Base-by-base conservation (phyloP, 2,888 invertebrate species). In the Eledone cirrhosa region DNA sequence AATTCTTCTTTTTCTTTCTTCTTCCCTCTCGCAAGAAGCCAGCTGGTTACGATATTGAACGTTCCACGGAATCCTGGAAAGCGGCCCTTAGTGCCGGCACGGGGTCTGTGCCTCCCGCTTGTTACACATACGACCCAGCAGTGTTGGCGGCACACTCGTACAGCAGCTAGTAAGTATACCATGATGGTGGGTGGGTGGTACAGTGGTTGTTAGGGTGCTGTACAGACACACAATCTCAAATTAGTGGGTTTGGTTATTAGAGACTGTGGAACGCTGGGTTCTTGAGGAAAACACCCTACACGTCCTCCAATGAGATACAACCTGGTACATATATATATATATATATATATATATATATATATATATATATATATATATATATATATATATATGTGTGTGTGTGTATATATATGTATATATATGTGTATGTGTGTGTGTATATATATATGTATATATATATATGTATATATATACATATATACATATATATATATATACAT, bases 51-150 rank as follows among this genome's bases (percentile, higher is more conserved):
- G 69, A 72, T 31, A n/a, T 72, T 7, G 69, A 72, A 14, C 69
- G 69, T n/a, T 31, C 69, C 31, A 41, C 76, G 22, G 76, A 76
- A 14, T 41, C 76, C 27, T 76, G 76, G 76, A 76, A 76, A 76
- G 33, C n/a, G n/a, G 48, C 47, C 29, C 27, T 76, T 13, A 24
- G 47, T 3, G 47, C 76, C 3, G 48, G 47, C 5, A 22, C 76
- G 16, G 76, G 47, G 1, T 24, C 24, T 0, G 69, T 31, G 4
- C n/a, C 69, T 3, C 69, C 69, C 14, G 19, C 76, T 13, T 76
- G 76, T 29, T 76, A 76, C 13, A 47, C 76, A 7, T 76, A 76
- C 48, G 76, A 76, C 29, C 48, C 76, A 27, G 48, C 47, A 22
- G 27, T 47, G 13, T 24, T 48, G 48, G 76, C 76, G 22, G 48